A percentile compares a stretch with the other conserved stretches of the same genome.
phyloP scores from a whole-genome alignment of 1,140 invertebrate species.

The Drosophila sucinea region DNA sequence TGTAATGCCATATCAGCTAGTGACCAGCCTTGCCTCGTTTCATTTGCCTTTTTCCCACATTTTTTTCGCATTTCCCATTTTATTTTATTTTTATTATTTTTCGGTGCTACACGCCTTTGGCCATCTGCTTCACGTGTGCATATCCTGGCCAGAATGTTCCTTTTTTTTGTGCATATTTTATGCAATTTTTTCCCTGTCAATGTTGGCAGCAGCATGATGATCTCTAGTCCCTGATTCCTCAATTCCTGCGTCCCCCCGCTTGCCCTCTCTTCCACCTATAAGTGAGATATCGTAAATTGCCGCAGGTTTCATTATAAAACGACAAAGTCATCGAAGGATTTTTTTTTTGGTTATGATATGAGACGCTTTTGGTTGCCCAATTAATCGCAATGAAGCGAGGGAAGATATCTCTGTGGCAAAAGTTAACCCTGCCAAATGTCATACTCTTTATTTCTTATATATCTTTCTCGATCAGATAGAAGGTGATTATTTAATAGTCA shows the following conservation, averaged over 20 bases:
- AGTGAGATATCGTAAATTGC: slow-evolving; percentile 39
- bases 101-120: not conserved
- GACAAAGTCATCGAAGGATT: slow-evolving; percentile 18
- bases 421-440: too few species aligned
- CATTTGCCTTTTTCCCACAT: slow-evolving; percentile 25
- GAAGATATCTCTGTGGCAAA: too few species aligned
- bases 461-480: too few species aligned
- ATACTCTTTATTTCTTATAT: too few species aligned
- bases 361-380: not conserved
- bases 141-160: slow-evolving; percentile 45
- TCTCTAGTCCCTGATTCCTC: not conserved
- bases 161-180: slow-evolving; percentile 58
- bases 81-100: slow-evolving; percentile 1
- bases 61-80: not conserved
- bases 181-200: slow-evolving; percentile 42
- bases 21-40: slow-evolving; percentile 56
- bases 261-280: not conserved
- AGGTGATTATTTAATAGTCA: too few species aligned
- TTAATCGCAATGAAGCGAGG: not conserved
- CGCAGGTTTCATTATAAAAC: slow-evolving; percentile 35
- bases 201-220: not conserved
- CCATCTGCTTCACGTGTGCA: slow-evolving; percentile 45
- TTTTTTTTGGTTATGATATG: slow-evolving; percentile 26
- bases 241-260: not conserved
- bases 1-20: slow-evolving; percentile 74